Evolutionary conservation across 2,888 invertebrate genomes (phyloP).

Genomic region (Andrena camellia): DNA sequence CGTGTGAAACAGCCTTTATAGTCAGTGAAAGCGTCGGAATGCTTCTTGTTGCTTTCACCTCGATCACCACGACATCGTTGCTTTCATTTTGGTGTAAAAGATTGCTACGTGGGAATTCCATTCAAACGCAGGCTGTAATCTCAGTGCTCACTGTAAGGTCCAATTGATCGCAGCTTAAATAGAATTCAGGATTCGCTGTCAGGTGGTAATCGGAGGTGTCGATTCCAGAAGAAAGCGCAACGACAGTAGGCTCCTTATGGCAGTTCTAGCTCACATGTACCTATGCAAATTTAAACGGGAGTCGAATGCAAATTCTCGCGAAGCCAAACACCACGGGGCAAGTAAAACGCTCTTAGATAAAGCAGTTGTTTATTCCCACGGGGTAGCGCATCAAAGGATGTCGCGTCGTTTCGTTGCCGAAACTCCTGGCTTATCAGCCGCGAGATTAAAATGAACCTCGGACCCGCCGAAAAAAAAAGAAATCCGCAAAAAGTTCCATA

Average conservation of each 20-base stretch:
- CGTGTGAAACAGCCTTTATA: background rate
- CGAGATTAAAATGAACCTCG: constrained; percentile 62
- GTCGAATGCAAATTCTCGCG: constrained; percentile 55
- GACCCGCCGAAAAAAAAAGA: constrained; percentile 20
- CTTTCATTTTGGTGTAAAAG: background rate
- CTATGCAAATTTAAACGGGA: constrained; percentile 54
- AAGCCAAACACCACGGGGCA: constrained; percentile 51
- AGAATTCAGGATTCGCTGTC: background rate
- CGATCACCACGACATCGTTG: background rate
- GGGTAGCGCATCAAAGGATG: constrained; percentile 53
- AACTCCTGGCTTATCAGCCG: constrained; percentile 63
- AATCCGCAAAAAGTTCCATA: constrained; percentile 13
- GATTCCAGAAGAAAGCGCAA: constrained; percentile 7
- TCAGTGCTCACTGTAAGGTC: background rate
- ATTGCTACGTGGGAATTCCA: background rate
- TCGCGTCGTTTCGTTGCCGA: constrained; percentile 32
- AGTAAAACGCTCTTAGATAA: constrained; percentile 63
- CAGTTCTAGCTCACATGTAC: constrained; percentile 31
- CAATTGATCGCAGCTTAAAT: background rate
- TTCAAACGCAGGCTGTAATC: background rate
- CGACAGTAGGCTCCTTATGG: background rate
- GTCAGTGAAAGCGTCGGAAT: background rate
- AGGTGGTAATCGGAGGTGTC: background rate
- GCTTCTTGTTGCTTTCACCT: background rate
- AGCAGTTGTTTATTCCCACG: constrained; percentile 71